Evolutionary conservation across 2,888 invertebrate species (phyloP), one percentile per base, ranked within the genome.

Genomic region (Noctua fimbriata): DNA sequence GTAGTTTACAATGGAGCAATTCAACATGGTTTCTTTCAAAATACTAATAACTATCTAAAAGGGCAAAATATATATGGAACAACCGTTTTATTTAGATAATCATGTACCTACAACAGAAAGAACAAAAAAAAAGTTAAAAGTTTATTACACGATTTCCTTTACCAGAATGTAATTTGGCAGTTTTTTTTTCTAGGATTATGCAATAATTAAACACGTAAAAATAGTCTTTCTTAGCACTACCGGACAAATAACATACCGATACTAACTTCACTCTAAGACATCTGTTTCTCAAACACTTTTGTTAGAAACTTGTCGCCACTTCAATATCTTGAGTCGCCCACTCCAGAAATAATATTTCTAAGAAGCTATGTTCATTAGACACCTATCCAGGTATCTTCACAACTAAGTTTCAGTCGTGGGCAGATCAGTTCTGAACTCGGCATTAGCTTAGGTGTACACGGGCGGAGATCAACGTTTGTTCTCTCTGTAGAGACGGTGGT

Each of bases 391-490:
- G n/a, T 55, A 28, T 14, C 52, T 76, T 28, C 16, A 10, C 0
- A 66, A 70, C 32, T 24, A 70, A 67, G 24, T 71, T 71, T 16
- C 16, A 28, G 1, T n/a, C 28, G 70, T 71, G 66, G 36, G 66
- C 24, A 83, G 78, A 69, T 79, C 44, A 60, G 52, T 1, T 58
- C 14, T 79, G 41, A 60, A 65, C 67, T 60, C 24, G 12, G 16
- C 32, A 41, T 41, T 16, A 47, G 32, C 18, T 6, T 21, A 21
- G 55, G 83, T n/a, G 41, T 69, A 52, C 69, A 70, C 47, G 49
- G 9, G 63, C 32, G 28, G n/a, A 28, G 44, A 78, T 67, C 69
- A 52, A 12, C 10, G 24, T 5, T 12, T 12, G 28, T 52, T 18
- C 9, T 58, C 14, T 52, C 28, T 47, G 60, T n/a, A 49, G 69